These are phyloP conservation scores for Rhagoletis zephyria DNA, from an alignment of 1,140 invertebrate genomes.

Conservation along the genomic window DNA sequence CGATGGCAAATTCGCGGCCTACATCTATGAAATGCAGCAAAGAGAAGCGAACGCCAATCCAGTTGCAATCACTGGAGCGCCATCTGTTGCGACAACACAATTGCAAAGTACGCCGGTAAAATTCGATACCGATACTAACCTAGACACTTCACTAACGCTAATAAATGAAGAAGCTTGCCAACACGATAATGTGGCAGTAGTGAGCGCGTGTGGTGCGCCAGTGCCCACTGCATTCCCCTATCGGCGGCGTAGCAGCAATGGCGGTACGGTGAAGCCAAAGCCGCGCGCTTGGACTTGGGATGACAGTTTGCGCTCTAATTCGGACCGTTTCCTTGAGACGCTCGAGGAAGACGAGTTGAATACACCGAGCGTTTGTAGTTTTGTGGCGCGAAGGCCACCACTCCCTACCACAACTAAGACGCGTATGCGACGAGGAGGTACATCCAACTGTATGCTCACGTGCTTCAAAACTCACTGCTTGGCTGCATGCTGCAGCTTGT, in stretches of 20 bases:
- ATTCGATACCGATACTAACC: neutral
- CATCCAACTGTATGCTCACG: neutral
- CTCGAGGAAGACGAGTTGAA: conserved; percentile 66
- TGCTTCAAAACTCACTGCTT: neutral
- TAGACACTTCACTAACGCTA: neutral
- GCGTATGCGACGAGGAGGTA: neutral
- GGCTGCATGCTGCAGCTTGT: neutral
- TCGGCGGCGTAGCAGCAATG: conserved; percentile 12
- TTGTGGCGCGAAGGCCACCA: conserved; percentile 61
- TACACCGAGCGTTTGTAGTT: conserved; percentile 34
- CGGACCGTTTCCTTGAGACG: conserved; percentile 71
- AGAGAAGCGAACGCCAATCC: conserved; percentile 58
- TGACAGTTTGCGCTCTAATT: conserved; percentile 71
- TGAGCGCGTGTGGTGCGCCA: neutral
- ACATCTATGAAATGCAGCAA: conserved; percentile 71
- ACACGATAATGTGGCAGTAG: neutral
- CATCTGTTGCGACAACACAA: conserved; percentile 46
- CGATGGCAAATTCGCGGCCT: conserved; percentile 73
- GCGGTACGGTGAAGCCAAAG: conserved; percentile 12
- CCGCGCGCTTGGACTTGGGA: conserved; percentile 71
- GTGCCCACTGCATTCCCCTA: neutral
- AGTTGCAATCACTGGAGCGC: neutral
- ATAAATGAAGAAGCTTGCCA: neutral
- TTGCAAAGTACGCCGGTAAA: conserved; percentile 46
- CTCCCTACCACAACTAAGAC: conserved; percentile 64